phyloP scores from a whole-genome alignment of 2,888 invertebrate genomes.

The Pharmacophagus antenor region DNA sequence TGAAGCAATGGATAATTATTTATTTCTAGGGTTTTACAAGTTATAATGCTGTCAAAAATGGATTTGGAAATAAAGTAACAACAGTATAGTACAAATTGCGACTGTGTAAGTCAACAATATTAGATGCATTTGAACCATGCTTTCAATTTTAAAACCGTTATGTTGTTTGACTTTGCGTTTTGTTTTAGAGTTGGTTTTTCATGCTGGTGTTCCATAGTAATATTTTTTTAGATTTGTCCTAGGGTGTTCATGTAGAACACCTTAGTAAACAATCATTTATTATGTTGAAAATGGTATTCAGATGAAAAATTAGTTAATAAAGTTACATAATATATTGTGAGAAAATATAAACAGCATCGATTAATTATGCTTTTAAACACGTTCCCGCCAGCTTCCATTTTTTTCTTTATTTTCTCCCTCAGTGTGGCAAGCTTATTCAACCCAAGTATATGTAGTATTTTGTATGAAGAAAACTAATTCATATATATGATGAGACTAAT shows the following conservation, averaged over 20 bases:
- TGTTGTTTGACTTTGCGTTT: constrained; percentile 35
- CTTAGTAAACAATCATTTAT: neutral
- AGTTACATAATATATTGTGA: too few relatives aligned
- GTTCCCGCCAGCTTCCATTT: too few relatives aligned
- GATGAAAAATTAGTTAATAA: neutral
- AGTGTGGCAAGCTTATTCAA: too few relatives aligned
- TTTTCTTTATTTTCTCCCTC: too few relatives aligned
- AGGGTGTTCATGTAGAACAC: too few relatives aligned
- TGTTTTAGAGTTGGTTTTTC: neutral
- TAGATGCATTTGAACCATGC: constrained; percentile 42
- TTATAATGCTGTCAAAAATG: constrained; percentile 78
- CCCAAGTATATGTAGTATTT: too few relatives aligned
- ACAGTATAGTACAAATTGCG: constrained; percentile 70
- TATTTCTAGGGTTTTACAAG: constrained; percentile 80
- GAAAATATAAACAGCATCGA: too few relatives aligned
- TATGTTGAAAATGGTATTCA: neutral
- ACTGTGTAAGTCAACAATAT: constrained; percentile 65
- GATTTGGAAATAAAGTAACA: constrained; percentile 74
- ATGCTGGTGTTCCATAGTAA: constrained; percentile 1
- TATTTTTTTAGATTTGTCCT: neutral
- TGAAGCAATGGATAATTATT: constrained; percentile 41
- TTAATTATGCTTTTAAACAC: too few relatives aligned
- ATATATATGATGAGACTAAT: too few relatives aligned
- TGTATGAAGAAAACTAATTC: too few relatives aligned
- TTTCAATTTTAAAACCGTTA: constrained; percentile 37